Evolutionary conservation across 2,113 vertebrate genomes (phyloP).

Genomic region (Meriones unguiculatus): DNA sequence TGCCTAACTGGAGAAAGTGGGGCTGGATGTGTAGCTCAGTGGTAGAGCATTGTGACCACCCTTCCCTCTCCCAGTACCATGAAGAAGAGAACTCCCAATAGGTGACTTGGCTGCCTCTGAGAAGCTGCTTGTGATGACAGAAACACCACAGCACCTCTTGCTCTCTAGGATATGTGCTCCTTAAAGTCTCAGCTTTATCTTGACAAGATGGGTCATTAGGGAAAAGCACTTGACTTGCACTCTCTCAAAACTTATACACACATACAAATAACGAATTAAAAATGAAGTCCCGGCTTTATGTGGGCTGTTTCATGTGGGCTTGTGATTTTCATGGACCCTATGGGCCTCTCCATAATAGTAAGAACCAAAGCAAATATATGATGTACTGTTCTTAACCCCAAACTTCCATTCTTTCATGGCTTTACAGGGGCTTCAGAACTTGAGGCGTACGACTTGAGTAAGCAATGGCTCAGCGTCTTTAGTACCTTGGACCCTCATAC

Average conservation of each 20-base stretch:
- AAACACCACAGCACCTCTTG: not conserved
- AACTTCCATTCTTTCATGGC: too few relatives aligned
- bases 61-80: not conserved
- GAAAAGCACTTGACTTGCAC: not conserved
- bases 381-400: too few relatives aligned
- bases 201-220: not conserved
- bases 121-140: not conserved
- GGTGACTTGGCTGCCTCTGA: not conserved
- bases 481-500: too few relatives aligned
- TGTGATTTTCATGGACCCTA: not conserved
- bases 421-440: too few relatives aligned
- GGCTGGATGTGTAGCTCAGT: not conserved
- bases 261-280: not conserved
- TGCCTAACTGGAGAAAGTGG: not conserved
- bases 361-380: too few relatives aligned
- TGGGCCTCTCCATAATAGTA: too few relatives aligned
- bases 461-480: too few relatives aligned
- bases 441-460: too few relatives aligned
- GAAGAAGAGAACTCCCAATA: not conserved
- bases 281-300: not conserved
- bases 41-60: not conserved
- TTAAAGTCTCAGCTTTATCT: not conserved
- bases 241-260: not conserved
- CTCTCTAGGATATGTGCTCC: not conserved
- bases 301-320: not conserved